Evolutionary conservation across 2,888 invertebrate genomes (phyloP).

Genomic region (Tupiocoris notatus): DNA sequence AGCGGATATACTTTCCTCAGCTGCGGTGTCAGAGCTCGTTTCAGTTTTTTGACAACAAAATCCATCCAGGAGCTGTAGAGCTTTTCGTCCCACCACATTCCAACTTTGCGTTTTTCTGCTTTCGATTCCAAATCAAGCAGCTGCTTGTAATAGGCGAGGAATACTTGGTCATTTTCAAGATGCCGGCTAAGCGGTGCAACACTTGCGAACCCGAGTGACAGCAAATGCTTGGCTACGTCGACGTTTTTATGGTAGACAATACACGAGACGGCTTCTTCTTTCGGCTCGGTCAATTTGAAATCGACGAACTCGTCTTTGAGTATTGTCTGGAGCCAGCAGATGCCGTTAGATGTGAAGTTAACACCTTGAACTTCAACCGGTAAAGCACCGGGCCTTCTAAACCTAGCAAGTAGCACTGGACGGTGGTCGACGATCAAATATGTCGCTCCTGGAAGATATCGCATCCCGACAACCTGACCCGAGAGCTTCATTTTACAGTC

Average conservation of each 20-base stretch:
- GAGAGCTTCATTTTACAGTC: slow-evolving; percentile 55
- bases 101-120: slow-evolving; percentile 57
- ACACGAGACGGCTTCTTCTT: slow-evolving; percentile 55
- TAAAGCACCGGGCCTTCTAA: slow-evolving; percentile 52
- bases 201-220: slow-evolving; percentile 49
- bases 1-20: not conserved
- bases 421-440: slow-evolving; percentile 55
- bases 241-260: slow-evolving; percentile 44
- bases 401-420: slow-evolving; percentile 53
- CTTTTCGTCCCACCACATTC: slow-evolving; percentile 55
- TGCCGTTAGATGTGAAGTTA: slow-evolving; percentile 56
- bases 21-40: not conserved
- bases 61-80: not conserved
- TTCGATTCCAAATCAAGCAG: slow-evolving; percentile 56
- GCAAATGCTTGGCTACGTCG: slow-evolving; percentile 46
- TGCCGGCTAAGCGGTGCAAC: slow-evolving; percentile 46
- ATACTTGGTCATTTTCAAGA: slow-evolving; percentile 27
- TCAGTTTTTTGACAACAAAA: not conserved
- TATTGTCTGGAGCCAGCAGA: slow-evolving; percentile 56
- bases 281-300: slow-evolving; percentile 55
- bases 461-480: slow-evolving; percentile 54
- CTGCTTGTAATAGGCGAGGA: slow-evolving; percentile 53
- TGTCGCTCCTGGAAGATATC: slow-evolving; percentile 50
- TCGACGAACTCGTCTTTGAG: slow-evolving; percentile 54
- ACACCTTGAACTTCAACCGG: slow-evolving; percentile 60